Conservation (phyloP, 53 echinoderm and acorn worm species). For the Crossaster papposus region DNA sequence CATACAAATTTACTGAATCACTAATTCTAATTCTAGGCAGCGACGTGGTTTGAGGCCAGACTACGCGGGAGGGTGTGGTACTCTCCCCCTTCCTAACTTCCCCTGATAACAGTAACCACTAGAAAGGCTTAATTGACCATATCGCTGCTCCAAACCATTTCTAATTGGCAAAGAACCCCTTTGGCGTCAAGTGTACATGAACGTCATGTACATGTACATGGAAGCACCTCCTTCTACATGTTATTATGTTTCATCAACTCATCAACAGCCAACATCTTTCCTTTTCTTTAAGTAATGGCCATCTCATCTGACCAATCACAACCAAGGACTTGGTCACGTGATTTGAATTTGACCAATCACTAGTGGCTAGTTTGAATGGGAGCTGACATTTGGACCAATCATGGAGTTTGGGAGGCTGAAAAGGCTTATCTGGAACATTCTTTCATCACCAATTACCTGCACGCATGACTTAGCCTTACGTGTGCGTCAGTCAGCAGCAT, state of each 20-base stretch:
- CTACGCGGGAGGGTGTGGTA: not conserved
- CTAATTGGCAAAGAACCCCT: not conserved
- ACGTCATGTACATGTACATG: not conserved
- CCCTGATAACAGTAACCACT: conserved; percentile 3
- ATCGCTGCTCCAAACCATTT: not conserved
- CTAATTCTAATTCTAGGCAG: not conserved
- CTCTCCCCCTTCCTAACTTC: not conserved
- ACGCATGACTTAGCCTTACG: not conserved
- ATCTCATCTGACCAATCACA: not conserved
- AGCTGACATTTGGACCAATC: not conserved
- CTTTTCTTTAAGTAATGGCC: not conserved
- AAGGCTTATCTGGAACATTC: not conserved
- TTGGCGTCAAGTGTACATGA: not conserved
- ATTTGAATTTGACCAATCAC: not conserved
- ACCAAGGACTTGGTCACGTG: not conserved
- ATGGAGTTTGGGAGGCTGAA: not conserved
- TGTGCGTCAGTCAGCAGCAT: not conserved
- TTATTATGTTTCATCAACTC: not conserved
- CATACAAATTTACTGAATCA: not conserved
- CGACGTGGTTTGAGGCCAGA: not conserved
- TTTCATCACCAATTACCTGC: not conserved
- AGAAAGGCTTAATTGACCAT: not conserved
- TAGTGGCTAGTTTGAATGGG: not conserved
- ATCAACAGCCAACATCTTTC: not conserved
- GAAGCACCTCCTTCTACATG: not conserved